Base-by-base conservation (phyloP, 2,888 invertebrate species). In the Galeruca laticollis region DNA sequence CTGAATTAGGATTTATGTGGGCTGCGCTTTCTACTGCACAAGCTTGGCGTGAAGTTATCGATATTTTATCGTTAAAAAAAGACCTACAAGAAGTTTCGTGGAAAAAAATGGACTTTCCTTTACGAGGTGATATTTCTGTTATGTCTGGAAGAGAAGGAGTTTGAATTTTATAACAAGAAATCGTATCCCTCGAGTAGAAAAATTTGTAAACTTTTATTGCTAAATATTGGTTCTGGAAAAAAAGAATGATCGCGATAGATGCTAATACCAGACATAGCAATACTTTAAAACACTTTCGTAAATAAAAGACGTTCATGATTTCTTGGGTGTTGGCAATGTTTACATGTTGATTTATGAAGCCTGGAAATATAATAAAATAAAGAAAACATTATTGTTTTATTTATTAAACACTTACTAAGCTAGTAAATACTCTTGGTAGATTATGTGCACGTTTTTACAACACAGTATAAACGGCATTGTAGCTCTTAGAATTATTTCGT, bases 1-100 rank as follows among this genome's bases (percentile, higher is more conserved):
- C 86, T 79, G 86, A 86, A 40, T 86, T 82, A 0, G 90, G 90
- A 78, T 92, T 91, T 76, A 88, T 84, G 71, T 83, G 84, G 0
- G 92, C 90, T 0, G 92, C 91, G 0, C 92, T 91, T 83, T 92
- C 92, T 0, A 92, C 87, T 0, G 91, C 90, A 80, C 92, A 92
- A 0, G 91, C 90, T 79, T 92, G 90, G 18, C 92, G 85, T 0
- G 88, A 79, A 20, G 86, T 87, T 37, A 92, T 80, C 0, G 83
- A 80, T 9, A 88, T 82, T 4, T 87, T 86, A 1, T 84, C 86
- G 47, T 80, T 77, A 8, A 73, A 71, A 51, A 77, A 77, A 0
- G 84, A 83, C 70, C 85, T 86, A 77, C 91, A 92, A 0, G 91
- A 90, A 0, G 92, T 91, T 78, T 92, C 91, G 75, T 89, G 88